Conservation (phyloP, 2,113 vertebrate genomes). For the Siniperca chuatsi region DNA sequence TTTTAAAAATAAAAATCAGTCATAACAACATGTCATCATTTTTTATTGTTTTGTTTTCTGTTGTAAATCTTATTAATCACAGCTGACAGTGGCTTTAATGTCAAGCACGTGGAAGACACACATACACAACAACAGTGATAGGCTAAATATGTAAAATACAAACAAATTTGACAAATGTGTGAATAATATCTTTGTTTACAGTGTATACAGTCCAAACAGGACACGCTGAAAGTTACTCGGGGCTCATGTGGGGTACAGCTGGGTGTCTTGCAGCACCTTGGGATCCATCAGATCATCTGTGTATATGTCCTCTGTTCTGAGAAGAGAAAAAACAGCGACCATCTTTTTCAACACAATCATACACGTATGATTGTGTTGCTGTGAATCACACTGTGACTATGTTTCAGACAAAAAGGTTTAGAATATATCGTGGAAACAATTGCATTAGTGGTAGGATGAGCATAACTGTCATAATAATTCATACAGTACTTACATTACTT, state of each 20-base stretch:
- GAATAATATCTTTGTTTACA: background rate
- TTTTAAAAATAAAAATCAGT: background rate
- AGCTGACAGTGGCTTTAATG: background rate
- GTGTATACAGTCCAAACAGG: background rate
- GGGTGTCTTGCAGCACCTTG: constrained; percentile 31
- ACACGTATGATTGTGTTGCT: background rate
- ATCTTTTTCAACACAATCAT: background rate
- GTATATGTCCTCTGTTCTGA: constrained; percentile 58
- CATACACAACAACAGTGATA: rapidly evolving
- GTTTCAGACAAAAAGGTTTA: background rate
- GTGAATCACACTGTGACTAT: background rate
- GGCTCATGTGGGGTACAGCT: constrained; percentile 38
- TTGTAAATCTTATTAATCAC: constrained; percentile 4
- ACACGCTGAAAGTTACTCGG: background rate
- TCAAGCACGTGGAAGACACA: background rate
- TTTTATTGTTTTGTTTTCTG: background rate
- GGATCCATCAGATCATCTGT: constrained; percentile 45
- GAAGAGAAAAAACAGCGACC: background rate
- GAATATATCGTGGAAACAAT: too few species aligned
- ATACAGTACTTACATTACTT: constrained; percentile 59
- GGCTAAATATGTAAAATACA: background rate
- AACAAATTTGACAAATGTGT: background rate
- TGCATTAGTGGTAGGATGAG: background rate
- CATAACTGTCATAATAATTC: background rate
- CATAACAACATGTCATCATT: background rate